These are phyloP conservation scores for Mimas tiliae DNA, from an alignment of 2,888 invertebrate species.

Conservation along the genomic window DNA sequence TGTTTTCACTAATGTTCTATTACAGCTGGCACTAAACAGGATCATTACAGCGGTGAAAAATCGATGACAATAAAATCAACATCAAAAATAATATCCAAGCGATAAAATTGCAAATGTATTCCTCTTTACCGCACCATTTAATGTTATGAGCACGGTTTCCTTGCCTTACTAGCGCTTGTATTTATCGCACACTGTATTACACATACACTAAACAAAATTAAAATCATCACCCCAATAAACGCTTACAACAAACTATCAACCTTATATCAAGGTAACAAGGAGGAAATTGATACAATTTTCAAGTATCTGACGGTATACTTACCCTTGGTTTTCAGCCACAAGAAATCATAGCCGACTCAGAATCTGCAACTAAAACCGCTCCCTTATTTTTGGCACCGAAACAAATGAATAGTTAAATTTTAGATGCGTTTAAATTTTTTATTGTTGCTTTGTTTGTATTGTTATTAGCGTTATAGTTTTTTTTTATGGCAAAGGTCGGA, in stretches of 20 bases:
- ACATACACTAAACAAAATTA: conserved; percentile 30
- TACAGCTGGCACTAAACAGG: neutral
- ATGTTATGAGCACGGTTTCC: conserved; percentile 62
- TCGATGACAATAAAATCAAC: conserved; percentile 44
- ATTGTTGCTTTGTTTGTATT: conserved; percentile 36
- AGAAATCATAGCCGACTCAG: conserved; percentile 61
- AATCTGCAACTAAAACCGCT: conserved; percentile 44
- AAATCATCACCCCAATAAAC: neutral
- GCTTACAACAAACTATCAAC: neutral
- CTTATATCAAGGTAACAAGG: conserved; percentile 29
- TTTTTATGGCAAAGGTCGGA: no score
- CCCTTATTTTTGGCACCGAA: conserved; percentile 64
- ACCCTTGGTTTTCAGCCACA: conserved; percentile 45
- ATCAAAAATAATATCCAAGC: conserved; percentile 56
- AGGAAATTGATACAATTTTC: neutral
- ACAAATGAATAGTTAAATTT: conserved; percentile 63
- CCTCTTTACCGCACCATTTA: conserved; percentile 68
- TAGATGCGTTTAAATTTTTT: conserved; percentile 48
- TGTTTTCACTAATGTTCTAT: no score
- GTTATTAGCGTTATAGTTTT: conserved; percentile 30
- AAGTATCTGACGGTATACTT: conserved; percentile 30
- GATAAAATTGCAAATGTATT: conserved; percentile 68
- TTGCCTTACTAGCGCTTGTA: conserved; percentile 51
- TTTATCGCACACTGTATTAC: conserved; percentile 59
- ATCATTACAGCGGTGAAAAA: conserved; percentile 34